Conservation (phyloP, 2,113 vertebrate species). For the Trinectes maculatus region DNA sequence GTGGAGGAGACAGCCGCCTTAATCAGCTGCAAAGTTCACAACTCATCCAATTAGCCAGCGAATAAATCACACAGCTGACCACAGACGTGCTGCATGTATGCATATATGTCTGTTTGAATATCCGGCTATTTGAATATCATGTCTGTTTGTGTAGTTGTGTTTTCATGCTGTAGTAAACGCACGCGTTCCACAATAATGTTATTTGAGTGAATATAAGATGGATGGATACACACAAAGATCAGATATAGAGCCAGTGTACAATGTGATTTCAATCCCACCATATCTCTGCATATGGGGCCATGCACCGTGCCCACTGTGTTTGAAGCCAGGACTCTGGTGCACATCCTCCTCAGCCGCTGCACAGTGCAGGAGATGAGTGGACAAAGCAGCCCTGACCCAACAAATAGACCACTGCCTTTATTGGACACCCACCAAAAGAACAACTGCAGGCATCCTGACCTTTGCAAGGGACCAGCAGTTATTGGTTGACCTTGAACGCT, state of each 20-base stretch:
- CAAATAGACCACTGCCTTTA: neutral
- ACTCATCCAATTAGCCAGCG: conserved; percentile 64
- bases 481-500: too few species aligned
- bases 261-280: neutral
- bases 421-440: neutral
- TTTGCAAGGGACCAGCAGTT: too few species aligned
- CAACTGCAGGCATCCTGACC: neutral
- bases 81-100: conserved; percentile 22
- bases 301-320: too few species aligned
- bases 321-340: too few species aligned
- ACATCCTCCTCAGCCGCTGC: too few species aligned
- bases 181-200: too few species aligned
- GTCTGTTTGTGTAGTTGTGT: neutral
- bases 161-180: too few species aligned
- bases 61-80: conserved; percentile 57
- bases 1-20: conserved; percentile 41
- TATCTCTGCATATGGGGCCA: neutral
- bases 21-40: conserved; percentile 67
- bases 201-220: too few species aligned
- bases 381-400: too few species aligned
- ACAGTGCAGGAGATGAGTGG: too few species aligned
- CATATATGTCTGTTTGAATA: neutral
- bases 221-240: too few species aligned
- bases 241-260: too few species aligned
- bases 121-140: neutral